phyloP scores from a whole-genome alignment of 2,113 vertebrate genomes.

The Tylochromis polylepis region DNA sequence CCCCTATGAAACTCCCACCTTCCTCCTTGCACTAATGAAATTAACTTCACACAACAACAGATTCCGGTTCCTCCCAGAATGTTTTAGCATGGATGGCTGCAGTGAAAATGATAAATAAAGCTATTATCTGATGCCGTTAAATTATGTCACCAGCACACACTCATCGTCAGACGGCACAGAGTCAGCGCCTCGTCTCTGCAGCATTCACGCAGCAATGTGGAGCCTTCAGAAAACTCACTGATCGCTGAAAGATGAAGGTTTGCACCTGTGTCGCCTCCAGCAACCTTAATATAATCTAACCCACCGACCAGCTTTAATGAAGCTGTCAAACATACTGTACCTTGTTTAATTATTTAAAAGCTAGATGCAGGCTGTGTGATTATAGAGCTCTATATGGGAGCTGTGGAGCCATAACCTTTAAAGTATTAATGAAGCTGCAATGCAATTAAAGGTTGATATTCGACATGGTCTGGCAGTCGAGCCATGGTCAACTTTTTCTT shows the following conservation, averaged over 20 bases:
- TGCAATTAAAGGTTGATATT: background rate
- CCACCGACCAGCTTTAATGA: slow-evolving; percentile 16
- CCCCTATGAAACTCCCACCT: background rate
- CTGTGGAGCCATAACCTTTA: background rate
- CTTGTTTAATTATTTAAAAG: slow-evolving; percentile 19
- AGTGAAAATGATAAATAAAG: background rate
- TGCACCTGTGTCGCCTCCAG: background rate
- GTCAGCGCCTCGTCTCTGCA: background rate
- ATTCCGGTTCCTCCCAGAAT: background rate
- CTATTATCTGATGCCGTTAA: background rate
- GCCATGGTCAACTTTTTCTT: background rate
- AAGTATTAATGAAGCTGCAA: slow-evolving; percentile 9
- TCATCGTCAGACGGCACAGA: background rate
- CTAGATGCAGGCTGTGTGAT: background rate
- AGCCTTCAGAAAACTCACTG: background rate
- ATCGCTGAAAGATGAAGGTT: background rate
- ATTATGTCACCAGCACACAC: background rate
- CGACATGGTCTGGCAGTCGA: background rate
- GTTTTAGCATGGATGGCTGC: background rate
- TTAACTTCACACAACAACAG: background rate
- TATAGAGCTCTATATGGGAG: background rate
- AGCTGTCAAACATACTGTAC: slow-evolving; percentile 12
- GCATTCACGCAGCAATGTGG: background rate
- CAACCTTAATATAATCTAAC: background rate
- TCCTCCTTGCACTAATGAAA: background rate